Percentiles rank a stretch among this genome's conserved stretches.
Conservation (phyloP, 2,797 vertebrate genomes). For the Takifugu rubripes region DNA sequence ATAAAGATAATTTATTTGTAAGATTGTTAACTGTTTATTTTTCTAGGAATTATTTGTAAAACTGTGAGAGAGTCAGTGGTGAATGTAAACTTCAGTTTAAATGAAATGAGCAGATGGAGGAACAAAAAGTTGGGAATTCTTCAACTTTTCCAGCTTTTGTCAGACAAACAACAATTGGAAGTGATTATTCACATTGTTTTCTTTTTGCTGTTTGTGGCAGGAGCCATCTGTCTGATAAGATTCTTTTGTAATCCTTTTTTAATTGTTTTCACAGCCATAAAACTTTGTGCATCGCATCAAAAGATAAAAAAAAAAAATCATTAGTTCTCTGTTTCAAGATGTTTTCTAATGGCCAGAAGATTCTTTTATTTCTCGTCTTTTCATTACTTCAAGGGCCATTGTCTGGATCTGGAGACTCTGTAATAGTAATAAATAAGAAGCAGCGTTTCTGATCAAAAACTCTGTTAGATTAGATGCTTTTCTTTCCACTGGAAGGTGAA, state of each 20-base stretch:
- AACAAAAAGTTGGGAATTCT: slow-evolving; percentile 30
- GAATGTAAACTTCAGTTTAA: not conserved
- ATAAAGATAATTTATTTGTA: too few relatives aligned
- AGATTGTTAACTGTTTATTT: too few relatives aligned
- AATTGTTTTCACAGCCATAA: slow-evolving; percentile 65
- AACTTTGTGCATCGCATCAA: slow-evolving; percentile 69
- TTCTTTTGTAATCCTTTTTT: slow-evolving; percentile 61
- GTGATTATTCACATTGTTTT: slow-evolving; percentile 52
- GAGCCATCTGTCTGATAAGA: slow-evolving; percentile 67
- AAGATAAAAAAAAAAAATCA: slow-evolving; percentile 56
- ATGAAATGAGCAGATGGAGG: slow-evolving; percentile 27
- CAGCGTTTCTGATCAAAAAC: slow-evolving; percentile 71
- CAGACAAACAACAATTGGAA: slow-evolving; percentile 52
- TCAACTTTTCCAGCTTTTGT: slow-evolving; percentile 56
- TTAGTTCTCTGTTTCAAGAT: slow-evolving; percentile 69
- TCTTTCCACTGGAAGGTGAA: slow-evolving; percentile 62
- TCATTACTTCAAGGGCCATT: slow-evolving; percentile 70
- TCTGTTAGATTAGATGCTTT: slow-evolving; percentile 67
- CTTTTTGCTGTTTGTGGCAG: slow-evolving; percentile 52
- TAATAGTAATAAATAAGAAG: slow-evolving; percentile 62
- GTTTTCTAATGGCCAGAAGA: slow-evolving; percentile 65
- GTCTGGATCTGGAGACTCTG: slow-evolving; percentile 58
- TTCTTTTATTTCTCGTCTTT: slow-evolving; percentile 68
- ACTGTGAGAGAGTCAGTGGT: not conserved
- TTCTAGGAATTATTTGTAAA: too few relatives aligned